Conservation (phyloP, 2,888 invertebrate species). For the Unio delphinus region DNA sequence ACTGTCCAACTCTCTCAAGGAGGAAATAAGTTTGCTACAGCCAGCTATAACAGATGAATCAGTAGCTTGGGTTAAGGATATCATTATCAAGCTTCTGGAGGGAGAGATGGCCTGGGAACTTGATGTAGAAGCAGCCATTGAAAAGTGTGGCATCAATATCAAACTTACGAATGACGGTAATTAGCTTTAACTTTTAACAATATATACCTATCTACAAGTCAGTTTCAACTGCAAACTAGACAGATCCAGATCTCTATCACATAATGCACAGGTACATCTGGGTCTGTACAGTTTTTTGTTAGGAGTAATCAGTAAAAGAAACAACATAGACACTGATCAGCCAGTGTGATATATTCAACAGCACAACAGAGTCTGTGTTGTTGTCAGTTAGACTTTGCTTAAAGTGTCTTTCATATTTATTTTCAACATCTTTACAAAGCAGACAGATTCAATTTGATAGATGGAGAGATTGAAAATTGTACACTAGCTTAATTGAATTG, state of each 20-base stretch:
- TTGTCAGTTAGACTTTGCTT: neutral
- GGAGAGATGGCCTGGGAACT: conserved; percentile 60
- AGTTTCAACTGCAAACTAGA: too few species aligned
- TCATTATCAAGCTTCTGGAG: conserved; percentile 50
- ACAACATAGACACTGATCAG: neutral
- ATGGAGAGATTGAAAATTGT: neutral
- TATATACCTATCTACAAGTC: too few species aligned
- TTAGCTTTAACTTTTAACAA: conserved; percentile 4
- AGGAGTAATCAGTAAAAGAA: too few species aligned
- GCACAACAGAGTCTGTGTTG: neutral
- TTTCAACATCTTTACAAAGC: neutral
- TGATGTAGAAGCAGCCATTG: conserved; percentile 61
- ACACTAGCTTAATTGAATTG: neutral
- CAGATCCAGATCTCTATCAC: too few species aligned
- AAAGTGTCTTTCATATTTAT: neutral
- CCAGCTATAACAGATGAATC: conserved; percentile 52
- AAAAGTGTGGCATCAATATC: conserved; percentile 66
- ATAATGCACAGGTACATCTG: too few species aligned
- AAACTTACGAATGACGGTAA: conserved; percentile 66
- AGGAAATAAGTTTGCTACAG: conserved; percentile 62
- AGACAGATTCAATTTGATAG: neutral
- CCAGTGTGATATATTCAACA: neutral
- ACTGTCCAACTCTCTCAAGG: conserved; percentile 51
- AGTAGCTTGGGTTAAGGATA: conserved; percentile 59
- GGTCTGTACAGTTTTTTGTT: too few species aligned